Evolutionary conservation across 2,113 vertebrate genomes (phyloP), one percentile per base, ranked within the genome.

Genomic region (Dissostichus mawsoni): DNA sequence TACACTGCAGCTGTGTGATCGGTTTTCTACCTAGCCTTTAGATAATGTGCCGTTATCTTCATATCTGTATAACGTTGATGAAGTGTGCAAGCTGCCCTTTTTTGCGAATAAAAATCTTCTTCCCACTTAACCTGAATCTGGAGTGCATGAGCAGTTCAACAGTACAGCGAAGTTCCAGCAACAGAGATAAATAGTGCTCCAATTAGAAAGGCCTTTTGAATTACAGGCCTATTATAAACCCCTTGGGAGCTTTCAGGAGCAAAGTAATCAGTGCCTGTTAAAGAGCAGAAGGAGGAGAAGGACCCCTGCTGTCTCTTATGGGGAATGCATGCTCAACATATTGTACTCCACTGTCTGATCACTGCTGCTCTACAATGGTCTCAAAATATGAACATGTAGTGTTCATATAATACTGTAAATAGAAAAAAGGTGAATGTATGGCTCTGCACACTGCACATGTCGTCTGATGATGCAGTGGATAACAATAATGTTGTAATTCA

Each of bases 281-380:
- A 29, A 20, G 56, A 67, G 61, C 25, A 33, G 0, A 9, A 73
- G 74, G 61, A 48, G 11, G 81, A 90, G 80, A 56, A 66, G 64
- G 91, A 80, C 93, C 88, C 76, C 92, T 93, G 87, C 82, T 92
- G 90, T 68, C 71, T 58, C 2, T 10, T 69, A n/a, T 47, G 20
- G 57, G 90, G 69, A 91, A 76, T 51, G 47, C 77, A 86, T 41
- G 5, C 25, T 16, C 36, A 51, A 53, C 20, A 33, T 18, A 10
- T 1, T 18, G 18, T n/a, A 65, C 8, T 47, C 25, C 3, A 14
- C 20, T 72, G 45, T 44, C 55, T 76, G 52, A 53, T 44, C 63
- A 3, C 11, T 16, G 53, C 64, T 44, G 25, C 52, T n/a, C 36
- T 69, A 56, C 17, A 3, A 23, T 11, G 50, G 56, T 25, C 23